phyloP scores from a whole-genome alignment of 2,797 vertebrate genomes.

The Simalia tracyae region DNA sequence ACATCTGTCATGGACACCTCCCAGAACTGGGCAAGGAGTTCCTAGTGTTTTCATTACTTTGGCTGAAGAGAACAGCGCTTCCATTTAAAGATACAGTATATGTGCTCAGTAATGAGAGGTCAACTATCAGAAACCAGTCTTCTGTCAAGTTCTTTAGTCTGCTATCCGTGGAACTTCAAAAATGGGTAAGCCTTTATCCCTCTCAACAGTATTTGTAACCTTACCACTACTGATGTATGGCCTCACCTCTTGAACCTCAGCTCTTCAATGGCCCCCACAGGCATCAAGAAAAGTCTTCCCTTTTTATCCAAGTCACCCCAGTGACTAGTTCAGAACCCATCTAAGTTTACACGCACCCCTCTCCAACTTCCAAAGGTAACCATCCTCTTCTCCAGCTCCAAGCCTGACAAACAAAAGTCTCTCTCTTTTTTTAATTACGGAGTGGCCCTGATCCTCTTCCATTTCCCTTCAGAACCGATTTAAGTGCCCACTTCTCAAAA shows the following conservation, averaged over 20 bases:
- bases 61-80: neutral
- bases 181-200: neutral
- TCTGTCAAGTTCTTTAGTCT: neutral
- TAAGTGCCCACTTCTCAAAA: neutral
- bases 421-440: neutral
- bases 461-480: neutral
- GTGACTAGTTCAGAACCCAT: neutral
- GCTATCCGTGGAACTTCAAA: neutral
- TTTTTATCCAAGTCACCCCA: neutral
- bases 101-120: neutral
- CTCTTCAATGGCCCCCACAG: neutral
- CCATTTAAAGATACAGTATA: neutral
- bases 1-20: accelerated
- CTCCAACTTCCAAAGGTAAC: neutral
- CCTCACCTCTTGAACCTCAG: neutral
- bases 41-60: neutral
- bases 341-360: neutral
- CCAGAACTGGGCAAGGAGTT: accelerated
- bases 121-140: neutral
- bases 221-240: no score
- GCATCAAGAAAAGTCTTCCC: neutral
- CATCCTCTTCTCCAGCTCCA: no score
- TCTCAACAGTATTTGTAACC: neutral
- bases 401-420: neutral
- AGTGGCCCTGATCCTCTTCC: neutral